Percentiles rank a stretch among this genome's conserved stretches.
Conservation (phyloP, 2,797 vertebrate genomes). For the Aeoliscus strigatus region DNA sequence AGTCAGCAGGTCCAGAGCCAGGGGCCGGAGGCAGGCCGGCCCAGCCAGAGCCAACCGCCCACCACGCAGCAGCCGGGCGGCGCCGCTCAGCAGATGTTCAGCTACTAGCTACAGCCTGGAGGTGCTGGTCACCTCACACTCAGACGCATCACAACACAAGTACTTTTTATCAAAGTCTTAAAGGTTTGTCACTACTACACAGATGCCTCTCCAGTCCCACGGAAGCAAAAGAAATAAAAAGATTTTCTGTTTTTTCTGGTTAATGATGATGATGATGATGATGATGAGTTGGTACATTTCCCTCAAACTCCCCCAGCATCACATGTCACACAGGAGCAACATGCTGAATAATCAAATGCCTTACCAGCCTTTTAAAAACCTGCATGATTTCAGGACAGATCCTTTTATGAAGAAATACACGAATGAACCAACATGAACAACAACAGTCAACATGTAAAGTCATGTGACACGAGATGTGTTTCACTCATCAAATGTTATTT, state of each 20-base stretch:
- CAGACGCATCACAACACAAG: slow-evolving; percentile 14
- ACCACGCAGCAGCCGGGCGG: slow-evolving; percentile 56
- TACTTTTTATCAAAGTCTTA: slow-evolving; percentile 30
- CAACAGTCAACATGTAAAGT: slow-evolving; percentile 1
- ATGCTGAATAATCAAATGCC: slow-evolving; percentile 35
- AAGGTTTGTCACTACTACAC: slow-evolving; percentile 42
- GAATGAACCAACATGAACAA: neutral
- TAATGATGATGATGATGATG: slow-evolving; percentile 13
- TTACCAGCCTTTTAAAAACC: slow-evolving; percentile 38
- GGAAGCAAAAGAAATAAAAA: slow-evolving; percentile 14
- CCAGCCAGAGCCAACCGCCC: slow-evolving; percentile 62
- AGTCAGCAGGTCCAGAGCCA: slow-evolving; percentile 62
- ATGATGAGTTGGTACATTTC: slow-evolving; percentile 15
- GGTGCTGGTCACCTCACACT: slow-evolving; percentile 57
- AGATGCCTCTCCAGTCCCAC: slow-evolving; percentile 51
- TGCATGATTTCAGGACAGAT: slow-evolving; percentile 40
- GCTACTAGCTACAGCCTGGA: slow-evolving; percentile 73
- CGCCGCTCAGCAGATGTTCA: slow-evolving; percentile 86
- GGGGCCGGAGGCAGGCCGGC: slow-evolving; percentile 42
- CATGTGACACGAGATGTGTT: neutral
- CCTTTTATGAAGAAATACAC: slow-evolving; percentile 18
- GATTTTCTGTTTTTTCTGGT: slow-evolving; percentile 14
- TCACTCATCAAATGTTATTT: slow-evolving; percentile 33
- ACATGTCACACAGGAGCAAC: slow-evolving; percentile 58
- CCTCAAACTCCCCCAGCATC: slow-evolving; percentile 16